Conservation (phyloP, 2,113 vertebrate species). For the Psittacara wagleri region DNA sequence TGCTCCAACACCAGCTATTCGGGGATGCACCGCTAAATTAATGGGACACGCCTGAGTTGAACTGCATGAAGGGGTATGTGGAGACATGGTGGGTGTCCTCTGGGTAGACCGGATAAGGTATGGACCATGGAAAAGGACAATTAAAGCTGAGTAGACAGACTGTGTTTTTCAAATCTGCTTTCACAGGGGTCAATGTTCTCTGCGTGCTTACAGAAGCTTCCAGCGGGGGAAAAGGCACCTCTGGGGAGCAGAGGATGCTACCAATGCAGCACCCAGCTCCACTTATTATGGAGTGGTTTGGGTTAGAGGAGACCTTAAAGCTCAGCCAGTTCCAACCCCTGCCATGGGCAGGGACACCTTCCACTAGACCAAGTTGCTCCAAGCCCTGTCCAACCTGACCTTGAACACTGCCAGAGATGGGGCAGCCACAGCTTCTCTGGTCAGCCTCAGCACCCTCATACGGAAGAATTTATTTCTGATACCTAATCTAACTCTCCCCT, state of each 20-base stretch:
- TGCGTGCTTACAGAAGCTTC: neutral
- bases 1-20: neutral
- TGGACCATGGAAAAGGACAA: neutral
- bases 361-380: neutral
- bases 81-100: neutral
- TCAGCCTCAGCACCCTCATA: neutral
- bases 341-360: neutral
- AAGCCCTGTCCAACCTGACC: neutral
- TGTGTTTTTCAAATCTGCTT: neutral
- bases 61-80: neutral
- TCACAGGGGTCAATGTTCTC: rapidly evolving
- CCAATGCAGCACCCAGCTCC: neutral
- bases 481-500: neutral
- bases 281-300: neutral
- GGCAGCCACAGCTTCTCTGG: neutral
- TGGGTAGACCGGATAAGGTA: neutral
- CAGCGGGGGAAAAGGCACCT: neutral
- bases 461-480: neutral
- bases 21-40: neutral
- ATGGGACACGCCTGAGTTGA: neutral
- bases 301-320: neutral
- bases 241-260: neutral
- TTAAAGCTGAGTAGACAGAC: neutral
- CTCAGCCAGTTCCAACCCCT: neutral
- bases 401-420: neutral